A percentile compares a stretch with the other conserved stretches of the same genome.
Conservation (phyloP, 2,113 vertebrate genomes). For the Neopipo cinnamomea region DNA sequence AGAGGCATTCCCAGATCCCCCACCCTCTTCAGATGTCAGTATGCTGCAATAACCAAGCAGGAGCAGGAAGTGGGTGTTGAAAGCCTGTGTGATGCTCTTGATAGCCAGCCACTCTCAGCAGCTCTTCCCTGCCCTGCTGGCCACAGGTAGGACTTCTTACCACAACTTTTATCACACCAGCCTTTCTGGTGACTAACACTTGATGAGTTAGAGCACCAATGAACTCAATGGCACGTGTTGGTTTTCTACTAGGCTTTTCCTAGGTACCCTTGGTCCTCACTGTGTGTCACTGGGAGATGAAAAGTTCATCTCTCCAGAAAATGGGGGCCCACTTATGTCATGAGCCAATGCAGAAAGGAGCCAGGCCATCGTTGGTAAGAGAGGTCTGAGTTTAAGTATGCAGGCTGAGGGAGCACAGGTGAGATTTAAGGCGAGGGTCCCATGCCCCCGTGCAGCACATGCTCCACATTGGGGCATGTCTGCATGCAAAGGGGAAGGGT, state of each 20-base stretch:
- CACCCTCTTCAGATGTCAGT: not conserved
- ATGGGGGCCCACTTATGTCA: not conserved
- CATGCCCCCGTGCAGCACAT: not conserved
- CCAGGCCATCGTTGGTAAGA: not conserved
- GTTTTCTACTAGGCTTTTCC: not conserved
- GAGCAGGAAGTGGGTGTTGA: not conserved
- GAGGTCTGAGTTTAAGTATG: not conserved
- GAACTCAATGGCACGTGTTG: fast-evolving
- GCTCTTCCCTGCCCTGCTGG: not conserved
- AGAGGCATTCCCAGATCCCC: not conserved
- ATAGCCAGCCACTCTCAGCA: not conserved
- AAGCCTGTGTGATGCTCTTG: not conserved
- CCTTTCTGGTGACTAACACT: not conserved
- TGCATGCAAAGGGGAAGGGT: not conserved
- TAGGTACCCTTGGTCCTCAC: fast-evolving
- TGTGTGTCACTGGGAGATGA: not conserved
- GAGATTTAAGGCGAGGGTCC: not conserved
- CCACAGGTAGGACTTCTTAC: not conserved
- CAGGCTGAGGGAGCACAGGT: not conserved
- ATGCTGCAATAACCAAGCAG: not conserved
- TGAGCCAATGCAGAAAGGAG: not conserved
- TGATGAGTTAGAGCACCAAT: not conserved
- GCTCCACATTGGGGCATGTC: not conserved
- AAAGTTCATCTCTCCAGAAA: not conserved
- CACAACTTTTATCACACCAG: not conserved